Evolutionary conservation across 1,140 invertebrate species (phyloP), one percentile per base, ranked within the genome.

Genomic region (Caerostris extrusa): DNA sequence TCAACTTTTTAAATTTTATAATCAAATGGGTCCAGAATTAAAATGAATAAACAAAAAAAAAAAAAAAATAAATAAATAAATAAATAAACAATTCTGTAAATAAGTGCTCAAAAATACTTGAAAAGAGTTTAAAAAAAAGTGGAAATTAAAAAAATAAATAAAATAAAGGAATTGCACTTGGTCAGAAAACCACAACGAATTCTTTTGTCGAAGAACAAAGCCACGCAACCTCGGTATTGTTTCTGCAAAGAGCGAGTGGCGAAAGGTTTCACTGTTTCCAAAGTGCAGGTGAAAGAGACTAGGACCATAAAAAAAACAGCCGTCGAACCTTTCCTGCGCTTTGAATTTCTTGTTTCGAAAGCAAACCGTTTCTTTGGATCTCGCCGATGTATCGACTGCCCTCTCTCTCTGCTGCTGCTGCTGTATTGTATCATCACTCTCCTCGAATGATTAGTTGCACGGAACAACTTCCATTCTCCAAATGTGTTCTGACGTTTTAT

Each of bases 151-250:
- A 50, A 77, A 53, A 50, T n/a, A n/a, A n/a, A n/a, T n/a, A n/a
- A n/a, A n/a, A n/a, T n/a, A 53, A 12, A 50, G 12, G 53, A 34
- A 34, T 53, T 77, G 53, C 71, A 50, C 34, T 77, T 77, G 34
- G 71, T 34, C 71, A 77, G 34, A 77, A 77, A 77, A 77, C 71
- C 71, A 77, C 71, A 77, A 77, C 71, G 71, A 77, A 34, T 12
- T 77, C 71, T 77, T 61, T 77, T 77, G 71, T 77, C 53, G 34
- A 5, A 5, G 71, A 53, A 77, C 12, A 77, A 77, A 77, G 71
- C 61, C 61, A n/a, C 61, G 17, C 14, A 67, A 34, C 34, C n/a
- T 67, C 61, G 34, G 71, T 12, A 50, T 77, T 77, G 71, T 77
- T 77, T 77, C 71, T 4, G 53, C 4, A 10, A 14, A 7, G 19